These are phyloP conservation scores for Allobates femoralis DNA, from an alignment of 2,797 vertebrate species.

Conservation along the genomic window DNA sequence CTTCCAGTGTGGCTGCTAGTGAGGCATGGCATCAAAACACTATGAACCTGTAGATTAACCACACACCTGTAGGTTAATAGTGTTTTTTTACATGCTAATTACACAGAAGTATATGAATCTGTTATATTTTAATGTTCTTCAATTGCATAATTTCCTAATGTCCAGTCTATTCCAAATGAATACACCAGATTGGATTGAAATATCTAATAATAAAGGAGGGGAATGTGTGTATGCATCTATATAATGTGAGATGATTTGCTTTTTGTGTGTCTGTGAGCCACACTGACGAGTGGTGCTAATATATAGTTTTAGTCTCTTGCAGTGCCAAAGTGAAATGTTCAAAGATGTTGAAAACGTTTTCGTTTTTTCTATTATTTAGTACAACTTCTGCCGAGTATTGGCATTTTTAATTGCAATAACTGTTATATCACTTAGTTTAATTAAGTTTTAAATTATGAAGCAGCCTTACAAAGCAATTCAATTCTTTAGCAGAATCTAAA, in stretches of 20 bases:
- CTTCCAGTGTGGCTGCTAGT: too few relatives aligned
- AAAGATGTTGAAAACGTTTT: not conserved
- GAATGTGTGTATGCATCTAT: not conserved
- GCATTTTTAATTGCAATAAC: constrained; percentile 47
- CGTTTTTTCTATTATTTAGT: constrained; percentile 31
- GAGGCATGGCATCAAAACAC: too few relatives aligned
- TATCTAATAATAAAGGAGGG: too few relatives aligned
- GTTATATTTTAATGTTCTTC: too few relatives aligned
- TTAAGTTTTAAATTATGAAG: constrained; percentile 55
- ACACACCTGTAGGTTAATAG: too few relatives aligned
- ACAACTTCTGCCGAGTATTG: constrained; percentile 13
- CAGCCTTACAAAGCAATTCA: constrained; percentile 10
- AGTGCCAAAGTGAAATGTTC: constrained; percentile 2
- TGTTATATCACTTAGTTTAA: constrained; percentile 52
- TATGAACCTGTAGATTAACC: too few relatives aligned
- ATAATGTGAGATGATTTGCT: not conserved
- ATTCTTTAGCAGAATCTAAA: constrained; percentile 30
- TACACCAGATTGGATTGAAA: too few relatives aligned
- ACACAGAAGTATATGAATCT: too few relatives aligned
- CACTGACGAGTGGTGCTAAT: not conserved
- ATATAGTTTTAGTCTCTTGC: not conserved
- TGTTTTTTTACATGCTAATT: too few relatives aligned
- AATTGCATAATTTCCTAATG: too few relatives aligned
- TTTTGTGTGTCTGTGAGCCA: not conserved
- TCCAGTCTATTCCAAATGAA: too few relatives aligned